Evolutionary conservation across 2,797 vertebrate genomes (phyloP).

Genomic region (Eleutherodactylus coqui): DNA sequence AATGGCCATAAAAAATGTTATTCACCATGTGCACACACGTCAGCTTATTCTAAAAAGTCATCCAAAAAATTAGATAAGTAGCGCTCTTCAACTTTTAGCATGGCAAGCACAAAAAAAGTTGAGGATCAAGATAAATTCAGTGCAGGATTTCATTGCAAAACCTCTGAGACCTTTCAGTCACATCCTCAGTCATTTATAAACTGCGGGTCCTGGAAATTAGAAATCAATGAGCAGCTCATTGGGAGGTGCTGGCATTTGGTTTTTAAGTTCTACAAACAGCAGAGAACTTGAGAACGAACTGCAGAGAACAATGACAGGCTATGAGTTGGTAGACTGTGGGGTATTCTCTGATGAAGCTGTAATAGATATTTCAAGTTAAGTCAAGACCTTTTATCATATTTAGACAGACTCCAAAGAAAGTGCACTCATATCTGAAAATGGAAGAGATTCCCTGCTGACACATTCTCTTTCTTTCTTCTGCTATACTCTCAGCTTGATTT

Average conservation of each 20-base stretch:
- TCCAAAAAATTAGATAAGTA: no score
- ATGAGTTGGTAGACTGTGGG: conserved; percentile 51
- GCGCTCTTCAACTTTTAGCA: background rate
- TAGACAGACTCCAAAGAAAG: conserved; percentile 59
- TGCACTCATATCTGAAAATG: conserved; percentile 57
- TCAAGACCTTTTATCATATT: conserved; percentile 62
- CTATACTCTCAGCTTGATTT: conserved; percentile 53
- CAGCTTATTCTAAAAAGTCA: no score
- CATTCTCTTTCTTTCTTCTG: conserved; percentile 48
- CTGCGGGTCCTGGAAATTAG: conserved; percentile 41
- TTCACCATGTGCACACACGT: no score
- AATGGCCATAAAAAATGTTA: no score
- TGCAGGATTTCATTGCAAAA: conserved; percentile 14
- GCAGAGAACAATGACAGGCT: conserved; percentile 60
- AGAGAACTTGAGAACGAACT: conserved; percentile 31
- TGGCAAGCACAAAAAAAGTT: conserved; percentile 16
- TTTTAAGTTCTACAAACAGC: conserved; percentile 53
- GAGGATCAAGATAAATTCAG: background rate
- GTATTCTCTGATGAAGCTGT: conserved; percentile 57
- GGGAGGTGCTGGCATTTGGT: conserved; percentile 53
- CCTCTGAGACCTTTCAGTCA: conserved; percentile 47
- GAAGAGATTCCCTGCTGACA: conserved; percentile 54
- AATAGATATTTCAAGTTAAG: conserved; percentile 60
- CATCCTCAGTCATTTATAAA: conserved; percentile 37
- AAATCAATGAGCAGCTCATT: conserved; percentile 54